A percentile compares a stretch with the other conserved stretches of the same genome.
Conservation (phyloP, 37 sponge, comb jelly and placozoan species). For the Haliclona indistincta region DNA sequence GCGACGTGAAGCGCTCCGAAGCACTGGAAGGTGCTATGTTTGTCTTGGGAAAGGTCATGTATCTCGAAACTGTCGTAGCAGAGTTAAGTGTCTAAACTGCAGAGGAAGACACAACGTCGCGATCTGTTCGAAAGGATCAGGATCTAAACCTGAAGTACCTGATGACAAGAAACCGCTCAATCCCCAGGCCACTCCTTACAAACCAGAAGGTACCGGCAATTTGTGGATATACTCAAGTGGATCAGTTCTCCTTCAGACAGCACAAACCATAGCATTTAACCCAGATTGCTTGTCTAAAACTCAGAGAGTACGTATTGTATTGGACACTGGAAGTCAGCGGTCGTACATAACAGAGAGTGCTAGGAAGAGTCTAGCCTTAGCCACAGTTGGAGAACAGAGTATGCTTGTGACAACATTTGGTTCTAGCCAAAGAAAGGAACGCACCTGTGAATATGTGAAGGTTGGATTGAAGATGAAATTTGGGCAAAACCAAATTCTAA, state of each 20-base stretch:
- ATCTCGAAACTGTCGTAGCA: slow-evolving; percentile 11
- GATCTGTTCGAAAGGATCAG: slow-evolving; percentile 3
- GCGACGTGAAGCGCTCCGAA: no score
- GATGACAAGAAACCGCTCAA: slow-evolving; percentile 2
- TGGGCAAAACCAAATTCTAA: background rate
- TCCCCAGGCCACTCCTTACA: slow-evolving; percentile 1
- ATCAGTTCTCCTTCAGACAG: slow-evolving; percentile 26
- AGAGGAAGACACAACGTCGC: slow-evolving; percentile 30
- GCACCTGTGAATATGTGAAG: slow-evolving; percentile 8
- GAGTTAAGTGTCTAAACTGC: slow-evolving; percentile 23
- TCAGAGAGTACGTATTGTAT: slow-evolving; percentile 5
- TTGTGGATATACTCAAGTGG: background rate
- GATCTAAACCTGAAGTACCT: background rate
- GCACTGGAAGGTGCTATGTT: slow-evolving; percentile 20
- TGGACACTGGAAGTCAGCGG: slow-evolving; percentile 29
- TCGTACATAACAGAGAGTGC: slow-evolving; percentile 22
- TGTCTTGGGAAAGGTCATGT: slow-evolving; percentile 29
- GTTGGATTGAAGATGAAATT: slow-evolving; percentile 15
- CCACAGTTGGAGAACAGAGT: background rate
- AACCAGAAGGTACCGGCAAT: background rate
- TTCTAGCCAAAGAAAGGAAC: background rate
- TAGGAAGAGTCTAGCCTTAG: slow-evolving; percentile 5
- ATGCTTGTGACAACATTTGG: slow-evolving; percentile 35
- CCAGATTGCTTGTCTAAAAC: slow-evolving; percentile 12
- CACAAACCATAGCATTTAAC: slow-evolving; percentile 20